A percentile compares a stretch with the other conserved stretches of the same genome.
Conservation (phyloP, 2,113 vertebrate species). For the Urocynchramus pylzowi region DNA sequence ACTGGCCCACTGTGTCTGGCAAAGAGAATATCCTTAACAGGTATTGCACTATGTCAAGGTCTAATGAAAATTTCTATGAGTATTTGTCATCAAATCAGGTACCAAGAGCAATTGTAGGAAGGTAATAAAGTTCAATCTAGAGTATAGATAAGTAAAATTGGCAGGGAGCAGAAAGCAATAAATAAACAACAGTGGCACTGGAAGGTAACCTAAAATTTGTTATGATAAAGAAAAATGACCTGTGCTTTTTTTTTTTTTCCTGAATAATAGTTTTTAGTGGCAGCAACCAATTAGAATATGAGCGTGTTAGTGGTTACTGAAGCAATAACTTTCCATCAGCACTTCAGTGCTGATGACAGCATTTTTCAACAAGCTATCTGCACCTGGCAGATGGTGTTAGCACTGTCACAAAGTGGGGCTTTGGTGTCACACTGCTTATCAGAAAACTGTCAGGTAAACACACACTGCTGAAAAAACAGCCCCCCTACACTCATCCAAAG, state of each 20-base stretch:
- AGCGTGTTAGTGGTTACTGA: background rate
- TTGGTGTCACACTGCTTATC: conserved; percentile 47
- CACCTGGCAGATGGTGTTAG: conserved; percentile 61
- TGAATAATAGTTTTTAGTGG: conserved; percentile 19
- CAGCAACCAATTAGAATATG: conserved; percentile 17
- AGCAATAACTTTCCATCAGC: conserved; percentile 49
- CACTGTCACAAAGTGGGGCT: conserved; percentile 27
- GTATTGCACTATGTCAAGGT: background rate
- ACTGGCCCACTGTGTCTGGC: background rate
- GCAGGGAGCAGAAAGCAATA: background rate
- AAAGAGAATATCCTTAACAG: background rate
- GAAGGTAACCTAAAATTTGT: conserved; percentile 34
- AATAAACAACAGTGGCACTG: background rate
- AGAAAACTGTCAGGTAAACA: conserved; percentile 58
- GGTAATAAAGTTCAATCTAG: background rate
- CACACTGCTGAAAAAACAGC: conserved; percentile 22
- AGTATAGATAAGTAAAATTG: background rate
- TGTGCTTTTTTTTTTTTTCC: background rate
- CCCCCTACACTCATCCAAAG: conserved; percentile 40
- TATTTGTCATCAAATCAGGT: background rate
- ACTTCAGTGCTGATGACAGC: conserved; percentile 30
- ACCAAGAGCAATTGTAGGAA: background rate
- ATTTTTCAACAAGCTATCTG: conserved; percentile 45
- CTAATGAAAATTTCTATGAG: background rate
- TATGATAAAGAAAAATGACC: background rate